These are phyloP conservation scores for Cephus runcator DNA, from an alignment of 2,888 invertebrate genomes.

Conservation along the genomic window DNA sequence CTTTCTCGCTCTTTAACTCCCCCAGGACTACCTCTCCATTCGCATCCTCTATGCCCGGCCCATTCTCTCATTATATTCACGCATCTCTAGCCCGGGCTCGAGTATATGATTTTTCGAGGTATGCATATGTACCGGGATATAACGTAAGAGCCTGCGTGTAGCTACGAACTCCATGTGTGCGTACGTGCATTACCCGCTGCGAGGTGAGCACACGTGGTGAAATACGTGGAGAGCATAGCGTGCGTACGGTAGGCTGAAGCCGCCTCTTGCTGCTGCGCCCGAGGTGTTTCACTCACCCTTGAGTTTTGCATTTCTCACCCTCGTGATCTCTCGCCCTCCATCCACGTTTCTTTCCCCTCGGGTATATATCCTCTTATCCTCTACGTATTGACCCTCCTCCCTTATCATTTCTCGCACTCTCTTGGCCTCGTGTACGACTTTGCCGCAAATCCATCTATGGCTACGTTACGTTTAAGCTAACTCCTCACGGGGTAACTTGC, in stretches of 20 bases:
- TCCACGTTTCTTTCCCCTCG: no score
- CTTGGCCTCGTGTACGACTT: no score
- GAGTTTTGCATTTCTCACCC: constrained; percentile 5
- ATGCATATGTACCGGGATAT: not conserved
- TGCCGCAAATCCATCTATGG: no score
- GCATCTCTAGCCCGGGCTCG: constrained; percentile 30
- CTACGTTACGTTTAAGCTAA: no score
- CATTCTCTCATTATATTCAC: constrained; percentile 38
- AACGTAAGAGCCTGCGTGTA: not conserved
- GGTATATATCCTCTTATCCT: no score
- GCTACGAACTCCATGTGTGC: no score
- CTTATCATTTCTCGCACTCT: no score
- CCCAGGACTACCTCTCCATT: constrained; percentile 3
- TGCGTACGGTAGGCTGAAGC: not conserved
- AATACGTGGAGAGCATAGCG: no score
- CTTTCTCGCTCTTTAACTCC: not conserved
- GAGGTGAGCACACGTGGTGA: not conserved
- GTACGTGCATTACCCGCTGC: not conserved
- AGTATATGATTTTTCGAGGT: constrained; percentile 17
- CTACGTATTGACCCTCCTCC: no score
- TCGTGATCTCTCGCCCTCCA: not conserved
- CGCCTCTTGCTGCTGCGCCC: not conserved
- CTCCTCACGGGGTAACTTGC: no score
- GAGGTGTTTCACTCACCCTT: constrained; percentile 3
- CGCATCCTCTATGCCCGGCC: constrained; percentile 12